A percentile compares a stretch with the other conserved stretches of the same genome.
These are phyloP conservation scores for Herpetotheres cachinnans DNA, from an alignment of 2,113 vertebrate genomes.

Conservation along the genomic window DNA sequence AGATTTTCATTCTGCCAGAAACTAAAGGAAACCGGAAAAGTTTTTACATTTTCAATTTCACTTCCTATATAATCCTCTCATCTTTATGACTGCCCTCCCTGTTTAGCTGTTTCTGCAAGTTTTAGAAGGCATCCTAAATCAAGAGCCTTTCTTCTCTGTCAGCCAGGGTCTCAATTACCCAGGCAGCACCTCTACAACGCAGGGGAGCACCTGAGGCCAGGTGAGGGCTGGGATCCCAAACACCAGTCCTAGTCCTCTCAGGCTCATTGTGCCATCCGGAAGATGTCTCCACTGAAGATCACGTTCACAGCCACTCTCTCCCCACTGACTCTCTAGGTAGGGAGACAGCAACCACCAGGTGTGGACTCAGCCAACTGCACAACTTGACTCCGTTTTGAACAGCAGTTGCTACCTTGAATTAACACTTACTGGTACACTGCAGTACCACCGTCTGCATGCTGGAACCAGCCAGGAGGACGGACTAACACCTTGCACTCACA, in stretches of 20 bases:
- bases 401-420: background rate
- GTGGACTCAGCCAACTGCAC: background rate
- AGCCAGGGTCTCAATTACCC: background rate
- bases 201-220: background rate
- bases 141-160: background rate
- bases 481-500: background rate
- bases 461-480: background rate
- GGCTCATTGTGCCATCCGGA: background rate
- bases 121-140: background rate
- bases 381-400: background rate
- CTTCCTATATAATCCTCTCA: background rate
- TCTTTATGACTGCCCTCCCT: background rate
- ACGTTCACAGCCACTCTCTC: background rate
- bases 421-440: background rate
- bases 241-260: background rate
- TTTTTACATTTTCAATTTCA: background rate
- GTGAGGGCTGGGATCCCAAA: background rate
- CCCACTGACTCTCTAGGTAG: background rate
- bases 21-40: background rate
- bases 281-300: background rate
- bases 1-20: background rate
- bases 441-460: background rate
- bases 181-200: background rate
- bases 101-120: background rate
- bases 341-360: background rate